Evolutionary conservation across 2,797 vertebrate species (phyloP), one percentile per base, ranked within the genome.

Genomic region (Pyrocephalus nanus): DNA sequence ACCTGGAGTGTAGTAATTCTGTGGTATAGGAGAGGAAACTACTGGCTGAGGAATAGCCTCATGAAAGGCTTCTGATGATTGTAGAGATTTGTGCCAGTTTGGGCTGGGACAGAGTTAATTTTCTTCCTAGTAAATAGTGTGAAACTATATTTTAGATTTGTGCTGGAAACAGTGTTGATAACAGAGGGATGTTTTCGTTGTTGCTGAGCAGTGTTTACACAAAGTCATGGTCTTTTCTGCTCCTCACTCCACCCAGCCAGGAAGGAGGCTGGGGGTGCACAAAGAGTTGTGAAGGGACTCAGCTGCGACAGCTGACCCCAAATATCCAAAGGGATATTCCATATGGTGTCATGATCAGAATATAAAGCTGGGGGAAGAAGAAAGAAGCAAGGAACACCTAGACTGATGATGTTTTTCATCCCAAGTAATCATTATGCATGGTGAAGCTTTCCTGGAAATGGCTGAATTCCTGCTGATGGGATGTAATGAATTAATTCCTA

Each of bases 391-490:
- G 32, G 12, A 27, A 38, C 13, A 17, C 36, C 16, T 21, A 2
- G 3, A 43, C 19, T 54, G 15, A 20, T 69, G 19, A 20, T 0
- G 0, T 34, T n/a, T 69, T 11, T 21, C 32, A 43, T 43, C 9
- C 19, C 19, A 29, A 9, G 32, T n/a, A 32, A 6, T 26, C 9
- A 19, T 55, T 29, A n/a, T 0, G 0, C 5, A 4, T 32, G 19
- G 27, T 12, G 19, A 36, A 82, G 23, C 5, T 43, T 14, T 36
- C 36, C 71, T 29, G 55, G 22, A 20, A 22, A 55, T 32, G 17
- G 60, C 29, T 60, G 45, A 26, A 30, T 4, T 18, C 11, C 11
- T 73, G 19, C 42, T 55, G 12, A 36, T 38, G 42, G 13, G 19
- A 50, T n/a, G 27, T 7, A 9, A 9, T 36, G 15, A 9, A 15